These are phyloP conservation scores for Drosophila quasianomalipes DNA, from an alignment of 2,888 invertebrate genomes.

Conservation along the genomic window DNA sequence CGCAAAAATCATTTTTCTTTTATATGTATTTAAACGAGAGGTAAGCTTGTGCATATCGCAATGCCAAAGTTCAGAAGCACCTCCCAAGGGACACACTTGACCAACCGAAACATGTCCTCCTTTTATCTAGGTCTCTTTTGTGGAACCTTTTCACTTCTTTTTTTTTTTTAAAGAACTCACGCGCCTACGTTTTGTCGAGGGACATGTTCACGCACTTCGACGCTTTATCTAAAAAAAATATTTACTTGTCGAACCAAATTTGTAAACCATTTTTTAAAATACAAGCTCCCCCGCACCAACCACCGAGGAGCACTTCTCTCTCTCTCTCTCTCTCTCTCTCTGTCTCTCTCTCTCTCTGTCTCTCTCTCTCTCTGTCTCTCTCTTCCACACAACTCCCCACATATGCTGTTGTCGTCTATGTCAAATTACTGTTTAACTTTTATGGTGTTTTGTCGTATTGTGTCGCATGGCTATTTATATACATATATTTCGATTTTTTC, in stretches of 20 bases:
- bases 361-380: not conserved
- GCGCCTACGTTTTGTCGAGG: conserved; percentile 48
- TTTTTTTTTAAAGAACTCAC: conserved; percentile 48
- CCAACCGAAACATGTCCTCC: conserved; percentile 51
- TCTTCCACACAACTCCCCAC: conserved; percentile 42
- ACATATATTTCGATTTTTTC: conserved; percentile 32
- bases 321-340: not conserved
- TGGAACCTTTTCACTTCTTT: conserved; percentile 15
- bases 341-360: not conserved
- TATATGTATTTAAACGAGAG: conserved; percentile 3
- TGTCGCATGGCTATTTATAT: conserved; percentile 72
- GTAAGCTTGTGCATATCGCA: conserved; percentile 15
- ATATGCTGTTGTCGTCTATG: conserved; percentile 72
- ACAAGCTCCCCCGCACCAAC: conserved; percentile 18
- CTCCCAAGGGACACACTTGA: conserved; percentile 28
- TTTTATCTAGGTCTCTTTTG: conserved; percentile 36
- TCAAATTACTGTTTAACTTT: conserved; percentile 81
- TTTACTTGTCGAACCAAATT: conserved; percentile 62
- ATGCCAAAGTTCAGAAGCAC: conserved; percentile 38
- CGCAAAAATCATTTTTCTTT: conserved; percentile 45
- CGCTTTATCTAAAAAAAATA: conserved; percentile 71
- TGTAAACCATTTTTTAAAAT: conserved; percentile 66
- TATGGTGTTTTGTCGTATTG: conserved; percentile 73
- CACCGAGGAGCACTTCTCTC: not conserved
- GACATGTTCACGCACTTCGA: conserved; percentile 66